Conservation (phyloP, 1,140 invertebrate genomes). For the Armadillidium nasatum region DNA sequence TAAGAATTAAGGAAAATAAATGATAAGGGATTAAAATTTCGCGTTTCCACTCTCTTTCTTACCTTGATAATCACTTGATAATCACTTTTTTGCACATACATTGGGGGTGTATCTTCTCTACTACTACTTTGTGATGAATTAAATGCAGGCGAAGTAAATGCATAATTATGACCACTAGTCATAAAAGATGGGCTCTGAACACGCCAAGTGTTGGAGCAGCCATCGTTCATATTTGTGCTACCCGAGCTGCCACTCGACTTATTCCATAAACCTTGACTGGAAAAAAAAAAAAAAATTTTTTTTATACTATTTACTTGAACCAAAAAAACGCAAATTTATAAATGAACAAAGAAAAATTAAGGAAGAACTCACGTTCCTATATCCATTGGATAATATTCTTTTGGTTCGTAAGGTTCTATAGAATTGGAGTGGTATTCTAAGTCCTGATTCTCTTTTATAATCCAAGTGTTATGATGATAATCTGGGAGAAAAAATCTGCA, state of each 20-base stretch:
- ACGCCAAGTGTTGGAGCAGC: not conserved
- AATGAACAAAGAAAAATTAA: not conserved
- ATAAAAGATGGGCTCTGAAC: not conserved
- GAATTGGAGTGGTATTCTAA: not conserved
- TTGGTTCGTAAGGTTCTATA: not conserved
- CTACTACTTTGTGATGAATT: not conserved
- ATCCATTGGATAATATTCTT: not conserved
- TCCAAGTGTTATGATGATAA: too few species aligned
- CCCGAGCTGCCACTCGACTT: not conserved
- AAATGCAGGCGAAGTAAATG: not conserved
- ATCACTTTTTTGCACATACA: not conserved
- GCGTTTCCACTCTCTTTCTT: not conserved
- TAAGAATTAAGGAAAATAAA: too few species aligned
- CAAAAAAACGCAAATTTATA: not conserved
- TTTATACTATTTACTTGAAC: not conserved
- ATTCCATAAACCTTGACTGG: not conserved
- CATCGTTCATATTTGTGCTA: not conserved
- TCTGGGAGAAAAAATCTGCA: too few species aligned
- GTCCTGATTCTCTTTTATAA: too few species aligned
- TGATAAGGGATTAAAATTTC: too few species aligned
- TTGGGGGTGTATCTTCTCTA: not conserved
- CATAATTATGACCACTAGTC: not conserved
- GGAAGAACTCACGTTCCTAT: not conserved
- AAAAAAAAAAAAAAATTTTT: too few species aligned
- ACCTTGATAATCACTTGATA: not conserved